phyloP scores from a whole-genome alignment of 2,888 invertebrate genomes.

The Orthosia gothica region DNA sequence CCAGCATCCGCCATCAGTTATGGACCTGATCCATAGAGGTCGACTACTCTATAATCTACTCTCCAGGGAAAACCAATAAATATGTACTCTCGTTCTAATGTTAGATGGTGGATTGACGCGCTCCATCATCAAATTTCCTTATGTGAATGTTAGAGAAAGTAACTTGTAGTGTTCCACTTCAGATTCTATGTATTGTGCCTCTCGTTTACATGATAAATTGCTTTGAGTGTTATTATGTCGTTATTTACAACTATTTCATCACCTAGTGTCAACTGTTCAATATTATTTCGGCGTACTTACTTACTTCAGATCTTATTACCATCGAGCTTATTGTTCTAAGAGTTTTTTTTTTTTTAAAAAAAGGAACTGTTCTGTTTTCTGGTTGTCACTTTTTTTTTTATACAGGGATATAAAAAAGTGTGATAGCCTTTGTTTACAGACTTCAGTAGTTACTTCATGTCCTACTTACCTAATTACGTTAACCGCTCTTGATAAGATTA shows the following conservation, averaged over 20 bases:
- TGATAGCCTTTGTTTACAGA: conserved; percentile 29
- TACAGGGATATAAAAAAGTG: conserved; percentile 22
- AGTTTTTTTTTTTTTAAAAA: background rate
- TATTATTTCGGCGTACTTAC: background rate
- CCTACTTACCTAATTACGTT: conserved; percentile 70
- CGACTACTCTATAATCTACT: conserved; percentile 37
- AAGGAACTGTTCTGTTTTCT: background rate
- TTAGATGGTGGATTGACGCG: conserved; percentile 42
- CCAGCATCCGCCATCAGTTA: conserved; percentile 52
- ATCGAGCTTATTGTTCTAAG: background rate
- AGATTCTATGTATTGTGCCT: conserved; percentile 31
- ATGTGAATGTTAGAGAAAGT: conserved; percentile 62
- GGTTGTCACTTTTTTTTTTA: background rate
- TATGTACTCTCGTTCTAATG: conserved; percentile 28
- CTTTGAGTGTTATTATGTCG: conserved; percentile 37
- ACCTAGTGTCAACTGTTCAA: background rate
- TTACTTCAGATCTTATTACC: background rate
- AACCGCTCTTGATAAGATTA: conserved; percentile 70
- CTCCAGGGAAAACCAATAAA: conserved; percentile 39
- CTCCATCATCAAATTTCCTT: conserved; percentile 60
- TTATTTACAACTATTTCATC: conserved; percentile 29
- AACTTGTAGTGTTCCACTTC: conserved; percentile 41
- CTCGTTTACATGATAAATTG: conserved; percentile 35
- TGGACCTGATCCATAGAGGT: conserved; percentile 34
- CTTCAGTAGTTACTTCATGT: conserved; percentile 41